A percentile compares a stretch with the other conserved stretches of the same genome.
These are phyloP conservation scores for Neoscelio sp. DNA, from an alignment of 2,888 invertebrate species.

Conservation along the genomic window DNA sequence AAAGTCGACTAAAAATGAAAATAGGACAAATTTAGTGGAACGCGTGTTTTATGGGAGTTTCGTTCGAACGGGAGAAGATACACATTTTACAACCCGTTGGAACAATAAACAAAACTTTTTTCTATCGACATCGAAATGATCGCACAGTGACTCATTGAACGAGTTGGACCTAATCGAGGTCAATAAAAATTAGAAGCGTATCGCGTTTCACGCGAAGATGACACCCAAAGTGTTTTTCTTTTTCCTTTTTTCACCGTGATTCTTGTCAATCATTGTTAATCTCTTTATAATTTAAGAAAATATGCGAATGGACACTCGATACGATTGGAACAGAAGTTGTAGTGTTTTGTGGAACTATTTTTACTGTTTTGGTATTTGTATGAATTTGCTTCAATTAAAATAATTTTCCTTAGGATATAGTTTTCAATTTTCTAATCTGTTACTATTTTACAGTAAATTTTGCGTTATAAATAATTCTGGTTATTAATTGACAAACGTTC, in stretches of 20 bases:
- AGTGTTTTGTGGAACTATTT: slow-evolving; percentile 26
- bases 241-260: slow-evolving; percentile 15
- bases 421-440: too few species aligned
- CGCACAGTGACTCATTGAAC: slow-evolving; percentile 72
- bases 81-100: slow-evolving; percentile 33
- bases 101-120: slow-evolving; percentile 70
- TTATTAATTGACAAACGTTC: too few species aligned
- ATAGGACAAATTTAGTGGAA: slow-evolving; percentile 44
- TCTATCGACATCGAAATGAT: slow-evolving; percentile 44
- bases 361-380: too few species aligned
- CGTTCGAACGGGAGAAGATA: neutral
- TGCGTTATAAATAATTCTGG: too few species aligned
- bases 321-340: slow-evolving; percentile 35
- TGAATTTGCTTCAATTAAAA: too few species aligned
- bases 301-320: slow-evolving; percentile 29
- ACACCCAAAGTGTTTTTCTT: slow-evolving; percentile 48
- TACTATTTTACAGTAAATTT: too few species aligned
- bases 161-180: slow-evolving; percentile 71
- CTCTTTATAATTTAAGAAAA: slow-evolving; percentile 53
- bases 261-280: slow-evolving; percentile 58
- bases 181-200: slow-evolving; percentile 73
- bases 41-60: slow-evolving; percentile 33
- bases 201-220: slow-evolving; percentile 69
- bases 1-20: slow-evolving; percentile 31
- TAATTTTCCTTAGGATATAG: too few species aligned